These are phyloP conservation scores for Crypturellus tataupa DNA, from an alignment of 2,797 vertebrate species.

Conservation along the genomic window DNA sequence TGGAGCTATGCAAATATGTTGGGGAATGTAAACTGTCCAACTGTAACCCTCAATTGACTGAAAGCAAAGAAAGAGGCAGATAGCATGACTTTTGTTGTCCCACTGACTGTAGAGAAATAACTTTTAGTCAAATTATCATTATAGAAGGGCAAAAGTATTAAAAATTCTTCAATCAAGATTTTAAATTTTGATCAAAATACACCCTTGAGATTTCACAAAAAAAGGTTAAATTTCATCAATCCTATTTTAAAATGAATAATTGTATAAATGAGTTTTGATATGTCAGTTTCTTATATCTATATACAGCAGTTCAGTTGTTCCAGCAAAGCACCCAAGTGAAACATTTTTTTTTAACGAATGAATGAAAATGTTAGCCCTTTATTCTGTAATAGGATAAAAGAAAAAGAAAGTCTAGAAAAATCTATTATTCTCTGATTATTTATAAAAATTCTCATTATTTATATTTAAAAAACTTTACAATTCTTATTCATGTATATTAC, in stretches of 20 bases:
- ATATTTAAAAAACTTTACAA: background rate
- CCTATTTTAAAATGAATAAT: background rate
- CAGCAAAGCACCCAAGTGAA: fast-evolving
- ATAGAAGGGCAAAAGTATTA: background rate
- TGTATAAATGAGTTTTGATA: background rate
- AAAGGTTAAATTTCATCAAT: background rate
- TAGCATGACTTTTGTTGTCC: background rate
- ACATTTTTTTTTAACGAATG: background rate
- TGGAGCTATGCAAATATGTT: background rate
- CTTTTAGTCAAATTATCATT: background rate
- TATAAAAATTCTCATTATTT: background rate
- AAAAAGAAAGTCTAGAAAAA: background rate
- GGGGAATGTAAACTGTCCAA: background rate
- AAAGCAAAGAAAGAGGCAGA: background rate
- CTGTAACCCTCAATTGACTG: background rate
- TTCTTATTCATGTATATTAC: background rate
- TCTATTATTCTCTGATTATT: background rate
- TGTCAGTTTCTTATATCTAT: background rate
- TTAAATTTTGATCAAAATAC: background rate
- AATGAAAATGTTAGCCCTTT: background rate
- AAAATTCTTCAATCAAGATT: background rate
- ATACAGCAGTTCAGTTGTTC: background rate
- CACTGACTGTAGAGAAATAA: background rate
- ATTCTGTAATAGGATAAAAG: background rate
- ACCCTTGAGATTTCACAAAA: background rate